phyloP scores from a whole-genome alignment of 2,888 invertebrate species.

The Ophioninae sp. region DNA sequence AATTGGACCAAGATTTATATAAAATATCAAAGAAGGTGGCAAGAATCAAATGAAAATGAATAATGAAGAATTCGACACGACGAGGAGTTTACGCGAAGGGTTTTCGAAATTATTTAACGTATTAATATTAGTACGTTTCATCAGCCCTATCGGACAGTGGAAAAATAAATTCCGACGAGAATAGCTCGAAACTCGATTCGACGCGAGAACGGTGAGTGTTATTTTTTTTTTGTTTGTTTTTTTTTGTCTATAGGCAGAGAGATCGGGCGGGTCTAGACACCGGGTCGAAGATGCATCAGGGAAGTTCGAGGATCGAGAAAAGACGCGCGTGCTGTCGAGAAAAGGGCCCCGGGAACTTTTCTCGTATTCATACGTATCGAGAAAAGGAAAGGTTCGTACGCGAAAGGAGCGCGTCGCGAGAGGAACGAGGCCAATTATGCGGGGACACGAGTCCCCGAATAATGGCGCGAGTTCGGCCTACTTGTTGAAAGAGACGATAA shows the following conservation, averaged over 20 bases:
- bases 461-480: conserved; percentile 8
- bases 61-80: no score
- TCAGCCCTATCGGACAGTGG: neutral
- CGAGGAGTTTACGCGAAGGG: no score
- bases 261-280: no score
- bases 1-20: no score
- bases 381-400: neutral
- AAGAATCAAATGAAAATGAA: no score
- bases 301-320: neutral
- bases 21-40: no score
- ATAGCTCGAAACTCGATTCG: neutral
- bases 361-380: neutral
- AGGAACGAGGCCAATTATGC: conserved; percentile 62
- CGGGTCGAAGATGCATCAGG: no score
- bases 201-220: no score
- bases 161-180: neutral
- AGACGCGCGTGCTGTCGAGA: neutral
- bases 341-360: neutral
- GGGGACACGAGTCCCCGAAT: conserved; percentile 63
- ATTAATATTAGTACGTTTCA: neutral
- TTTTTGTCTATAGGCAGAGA: no score
- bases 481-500: neutral
- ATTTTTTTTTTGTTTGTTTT: no score
- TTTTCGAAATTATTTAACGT: no score
- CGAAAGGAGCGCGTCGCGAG: neutral